Conservation (phyloP, 2,888 invertebrate genomes). For the Autographa gamma region DNA sequence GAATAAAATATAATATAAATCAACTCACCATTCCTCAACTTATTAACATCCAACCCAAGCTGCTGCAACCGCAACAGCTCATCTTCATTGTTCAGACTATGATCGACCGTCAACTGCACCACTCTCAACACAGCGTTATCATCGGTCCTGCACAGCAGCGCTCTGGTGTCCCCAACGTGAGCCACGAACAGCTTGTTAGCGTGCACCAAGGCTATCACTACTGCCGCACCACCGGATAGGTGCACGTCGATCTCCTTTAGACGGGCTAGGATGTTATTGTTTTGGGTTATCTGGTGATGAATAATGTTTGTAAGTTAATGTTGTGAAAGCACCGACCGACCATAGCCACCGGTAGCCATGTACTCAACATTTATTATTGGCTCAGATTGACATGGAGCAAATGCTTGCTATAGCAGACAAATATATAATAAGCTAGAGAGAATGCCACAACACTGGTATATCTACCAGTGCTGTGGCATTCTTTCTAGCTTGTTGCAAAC, state of each 20-base stretch:
- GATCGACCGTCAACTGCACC: conserved; percentile 95
- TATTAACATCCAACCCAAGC: conserved; percentile 92
- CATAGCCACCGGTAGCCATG: no score
- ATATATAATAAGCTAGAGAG: no score
- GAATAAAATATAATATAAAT: neutral
- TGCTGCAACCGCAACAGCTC: conserved; percentile 93
- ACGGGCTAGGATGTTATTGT: conserved; percentile 88
- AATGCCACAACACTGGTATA: no score
- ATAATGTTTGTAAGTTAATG: neutral
- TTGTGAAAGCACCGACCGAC: no score
- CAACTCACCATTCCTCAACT: conserved; percentile 90
- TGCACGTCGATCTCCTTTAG: conserved; percentile 93
- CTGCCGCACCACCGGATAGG: conserved; percentile 94
- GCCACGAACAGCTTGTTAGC: conserved; percentile 94
- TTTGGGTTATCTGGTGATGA: conserved; percentile 78
- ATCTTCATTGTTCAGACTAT: conserved; percentile 95
- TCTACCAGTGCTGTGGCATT: no score
- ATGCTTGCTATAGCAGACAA: no score
- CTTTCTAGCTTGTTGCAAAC: no score
- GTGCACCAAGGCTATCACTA: conserved; percentile 94
- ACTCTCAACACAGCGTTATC: conserved; percentile 92
- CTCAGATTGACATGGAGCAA: no score
- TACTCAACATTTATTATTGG: no score
- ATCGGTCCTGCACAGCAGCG: conserved; percentile 94
- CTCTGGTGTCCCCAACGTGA: conserved; percentile 95